Conservation (phyloP, 2,888 invertebrate genomes). For the Nymphalis c-album region DNA sequence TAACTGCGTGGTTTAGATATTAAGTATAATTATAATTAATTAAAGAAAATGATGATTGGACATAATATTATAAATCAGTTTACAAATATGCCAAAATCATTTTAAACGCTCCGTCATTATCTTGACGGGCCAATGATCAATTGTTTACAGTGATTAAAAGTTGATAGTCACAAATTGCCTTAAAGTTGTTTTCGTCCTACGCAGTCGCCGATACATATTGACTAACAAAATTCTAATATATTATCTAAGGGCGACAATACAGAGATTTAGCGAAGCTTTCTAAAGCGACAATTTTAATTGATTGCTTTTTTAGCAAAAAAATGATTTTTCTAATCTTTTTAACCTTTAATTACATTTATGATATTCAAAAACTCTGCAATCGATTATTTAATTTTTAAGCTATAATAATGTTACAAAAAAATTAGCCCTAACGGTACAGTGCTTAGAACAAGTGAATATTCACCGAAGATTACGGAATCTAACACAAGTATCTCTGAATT, state of each 20-base stretch:
- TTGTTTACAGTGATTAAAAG: constrained; percentile 44
- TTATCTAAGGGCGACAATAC: constrained; percentile 38
- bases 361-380: too few species aligned
- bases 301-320: too few species aligned
- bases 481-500: too few species aligned
- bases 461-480: too few species aligned
- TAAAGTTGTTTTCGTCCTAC: constrained; percentile 41
- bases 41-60: constrained; percentile 14
- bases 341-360: too few species aligned
- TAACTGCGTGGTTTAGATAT: neutral
- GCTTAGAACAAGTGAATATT: too few species aligned
- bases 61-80: constrained; percentile 19
- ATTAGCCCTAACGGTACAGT: too few species aligned
- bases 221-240: constrained; percentile 44
- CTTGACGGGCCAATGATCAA: constrained; percentile 34
- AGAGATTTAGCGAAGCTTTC: neutral
- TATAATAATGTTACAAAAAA: too few species aligned
- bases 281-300: neutral
- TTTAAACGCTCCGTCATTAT: constrained; percentile 29
- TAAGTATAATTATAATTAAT: constrained; percentile 15
- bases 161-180: constrained; percentile 46
- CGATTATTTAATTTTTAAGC: too few species aligned
- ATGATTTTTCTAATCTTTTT: too few species aligned
- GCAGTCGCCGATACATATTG: constrained; percentile 37
- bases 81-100: constrained; percentile 26